These are phyloP conservation scores for Cyprinodon tularosa DNA, from an alignment of 2,113 vertebrate genomes.

Conservation along the genomic window DNA sequence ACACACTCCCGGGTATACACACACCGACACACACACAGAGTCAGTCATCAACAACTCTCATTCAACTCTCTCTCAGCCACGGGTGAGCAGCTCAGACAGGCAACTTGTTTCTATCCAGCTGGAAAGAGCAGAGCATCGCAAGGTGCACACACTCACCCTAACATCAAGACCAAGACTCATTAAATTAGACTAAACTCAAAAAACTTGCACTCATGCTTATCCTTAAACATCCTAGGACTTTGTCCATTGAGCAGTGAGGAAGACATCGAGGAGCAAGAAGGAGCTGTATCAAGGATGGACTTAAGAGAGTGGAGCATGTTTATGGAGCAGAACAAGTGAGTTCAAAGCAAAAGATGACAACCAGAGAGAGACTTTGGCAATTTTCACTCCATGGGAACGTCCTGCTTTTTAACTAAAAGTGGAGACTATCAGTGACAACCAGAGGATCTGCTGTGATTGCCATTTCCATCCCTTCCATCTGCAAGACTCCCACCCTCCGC, in stretches of 20 bases:
- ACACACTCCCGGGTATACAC: constrained; percentile 37
- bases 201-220: constrained; percentile 18
- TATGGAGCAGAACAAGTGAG: constrained; percentile 25
- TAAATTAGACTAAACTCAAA: constrained; percentile 12
- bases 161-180: constrained; percentile 11
- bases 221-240: constrained; percentile 56
- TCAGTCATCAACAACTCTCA: constrained; percentile 70
- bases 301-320: constrained; percentile 54
- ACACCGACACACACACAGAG: constrained; percentile 44
- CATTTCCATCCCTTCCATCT: constrained; percentile 42
- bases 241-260: constrained; percentile 52
- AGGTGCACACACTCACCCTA: constrained; percentile 63
- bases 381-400: constrained; percentile 42
- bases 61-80: constrained; percentile 74
- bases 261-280: constrained; percentile 51
- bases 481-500: constrained; percentile 56
- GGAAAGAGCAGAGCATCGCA: constrained; percentile 67
- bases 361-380: constrained; percentile 37
- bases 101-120: constrained; percentile 71
- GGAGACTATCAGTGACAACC: constrained; percentile 49
- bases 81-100: constrained; percentile 75
- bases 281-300: constrained; percentile 44
- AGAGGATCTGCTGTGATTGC: constrained; percentile 41
- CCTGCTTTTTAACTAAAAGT: constrained; percentile 36
- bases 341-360: constrained; percentile 45